Evolutionary conservation across 2,888 invertebrate species (phyloP).

Genomic region (Ennomos fuscantarius): DNA sequence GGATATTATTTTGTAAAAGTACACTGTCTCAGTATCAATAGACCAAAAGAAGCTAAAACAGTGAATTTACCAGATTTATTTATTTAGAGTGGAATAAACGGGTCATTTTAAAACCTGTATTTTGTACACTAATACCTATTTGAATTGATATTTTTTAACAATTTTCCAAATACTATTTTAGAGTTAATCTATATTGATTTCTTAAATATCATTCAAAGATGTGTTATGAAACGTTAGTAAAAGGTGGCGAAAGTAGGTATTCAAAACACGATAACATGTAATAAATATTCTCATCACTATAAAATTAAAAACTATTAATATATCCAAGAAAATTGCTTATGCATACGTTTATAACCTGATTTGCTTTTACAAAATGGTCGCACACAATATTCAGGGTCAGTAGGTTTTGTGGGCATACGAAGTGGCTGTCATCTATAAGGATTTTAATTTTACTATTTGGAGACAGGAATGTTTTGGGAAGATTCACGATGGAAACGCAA

Average conservation of each 20-base stretch:
- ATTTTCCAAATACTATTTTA: constrained; percentile 42
- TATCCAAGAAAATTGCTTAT: not conserved
- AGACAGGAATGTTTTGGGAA: constrained; percentile 22
- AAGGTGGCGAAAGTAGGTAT: constrained; percentile 49
- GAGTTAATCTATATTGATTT: constrained; percentile 66
- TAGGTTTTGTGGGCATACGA: constrained; percentile 3
- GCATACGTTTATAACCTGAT: not conserved
- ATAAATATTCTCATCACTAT: not conserved
- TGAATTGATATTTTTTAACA: constrained; percentile 52
- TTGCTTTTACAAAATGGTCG: not conserved
- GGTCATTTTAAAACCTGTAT: constrained; percentile 53
- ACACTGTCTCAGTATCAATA: constrained; percentile 48
- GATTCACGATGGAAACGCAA: constrained; percentile 14
- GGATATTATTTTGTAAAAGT: constrained; percentile 40
- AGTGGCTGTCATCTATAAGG: constrained; percentile 11
- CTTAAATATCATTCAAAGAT: constrained; percentile 38
- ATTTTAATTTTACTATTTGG: not conserved
- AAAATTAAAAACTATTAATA: not conserved
- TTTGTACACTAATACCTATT: constrained; percentile 46
- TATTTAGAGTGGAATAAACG: constrained; percentile 51
- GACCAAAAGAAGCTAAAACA: constrained; percentile 65
- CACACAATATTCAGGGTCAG: constrained; percentile 6
- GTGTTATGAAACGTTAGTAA: constrained; percentile 49
- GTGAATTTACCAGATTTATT: constrained; percentile 50
- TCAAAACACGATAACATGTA: constrained; percentile 32